These are phyloP conservation scores for Thera britannica DNA, from an alignment of 2,888 invertebrate species.

Conservation along the genomic window DNA sequence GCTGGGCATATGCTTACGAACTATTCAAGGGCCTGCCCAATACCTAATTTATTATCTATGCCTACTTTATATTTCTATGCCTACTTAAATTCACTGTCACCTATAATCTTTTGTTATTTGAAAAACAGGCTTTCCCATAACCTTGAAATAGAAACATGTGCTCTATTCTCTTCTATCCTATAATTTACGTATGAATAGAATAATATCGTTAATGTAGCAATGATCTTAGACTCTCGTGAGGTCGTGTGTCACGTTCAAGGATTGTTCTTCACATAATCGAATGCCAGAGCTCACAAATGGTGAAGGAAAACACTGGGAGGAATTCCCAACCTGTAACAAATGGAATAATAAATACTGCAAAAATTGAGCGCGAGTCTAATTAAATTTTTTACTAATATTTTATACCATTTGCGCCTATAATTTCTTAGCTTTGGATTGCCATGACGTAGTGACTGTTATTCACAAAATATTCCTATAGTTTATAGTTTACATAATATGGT, in stretches of 20 bases:
- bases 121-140: conserved; percentile 26
- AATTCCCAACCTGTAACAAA: no score
- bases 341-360: no score
- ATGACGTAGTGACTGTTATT: background rate
- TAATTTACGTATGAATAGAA: conserved; percentile 32
- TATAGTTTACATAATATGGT: background rate
- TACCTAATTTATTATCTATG: no score
- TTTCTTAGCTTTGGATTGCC: no score
- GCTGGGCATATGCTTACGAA: no score
- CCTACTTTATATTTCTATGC: no score
- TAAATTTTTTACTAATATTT: no score
- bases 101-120: background rate
- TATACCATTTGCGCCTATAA: no score
- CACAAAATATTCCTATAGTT: background rate
- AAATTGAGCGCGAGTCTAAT: no score
- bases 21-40: no score
- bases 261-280: conserved; percentile 28
- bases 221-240: conserved; percentile 39
- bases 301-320: no score
- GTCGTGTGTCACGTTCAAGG: conserved; percentile 44
- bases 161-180: background rate
- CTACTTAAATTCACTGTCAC: no score
- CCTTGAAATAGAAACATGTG: conserved; percentile 25
- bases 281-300: background rate
- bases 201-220: conserved; percentile 9